These are phyloP conservation scores for Apogon hyalosoma DNA, from an alignment of 2,797 vertebrate genomes.

Conservation along the genomic window DNA sequence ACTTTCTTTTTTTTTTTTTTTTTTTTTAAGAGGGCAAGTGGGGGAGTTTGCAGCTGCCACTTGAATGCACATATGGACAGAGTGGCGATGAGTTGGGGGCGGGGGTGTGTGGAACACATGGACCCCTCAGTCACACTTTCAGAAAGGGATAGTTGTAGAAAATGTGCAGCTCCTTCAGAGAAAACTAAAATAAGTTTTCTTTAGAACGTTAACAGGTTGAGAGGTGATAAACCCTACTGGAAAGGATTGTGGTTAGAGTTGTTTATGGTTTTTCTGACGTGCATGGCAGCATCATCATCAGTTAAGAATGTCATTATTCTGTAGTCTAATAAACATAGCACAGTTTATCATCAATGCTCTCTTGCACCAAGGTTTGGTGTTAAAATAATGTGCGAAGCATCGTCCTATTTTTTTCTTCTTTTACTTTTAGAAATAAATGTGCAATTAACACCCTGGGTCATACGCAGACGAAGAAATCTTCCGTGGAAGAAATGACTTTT, in stretches of 20 bases:
- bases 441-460: background rate
- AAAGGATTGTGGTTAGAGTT: too few species aligned
- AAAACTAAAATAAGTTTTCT: too few species aligned
- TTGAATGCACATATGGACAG: conserved; percentile 76
- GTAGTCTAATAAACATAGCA: background rate
- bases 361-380: background rate
- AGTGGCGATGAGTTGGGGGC: conserved; percentile 50
- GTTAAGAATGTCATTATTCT: background rate
- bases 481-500: background rate
- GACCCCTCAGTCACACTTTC: conserved; percentile 68
- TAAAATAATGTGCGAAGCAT: background rate
- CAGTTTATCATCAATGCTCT: background rate
- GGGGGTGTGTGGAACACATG: conserved; percentile 62
- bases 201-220: too few species aligned
- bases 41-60: conserved; percentile 80
- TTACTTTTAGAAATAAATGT: background rate
- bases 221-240: background rate
- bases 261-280: too few species aligned
- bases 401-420: background rate
- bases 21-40: conserved; percentile 52
- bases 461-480: background rate
- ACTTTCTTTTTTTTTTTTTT: conserved; percentile 39
- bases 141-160: conserved; percentile 36
- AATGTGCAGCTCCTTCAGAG: conserved; percentile 16
- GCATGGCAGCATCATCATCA: background rate